phyloP scores from a whole-genome alignment of 2,797 vertebrate species.

The Myripristis jacobus region DNA sequence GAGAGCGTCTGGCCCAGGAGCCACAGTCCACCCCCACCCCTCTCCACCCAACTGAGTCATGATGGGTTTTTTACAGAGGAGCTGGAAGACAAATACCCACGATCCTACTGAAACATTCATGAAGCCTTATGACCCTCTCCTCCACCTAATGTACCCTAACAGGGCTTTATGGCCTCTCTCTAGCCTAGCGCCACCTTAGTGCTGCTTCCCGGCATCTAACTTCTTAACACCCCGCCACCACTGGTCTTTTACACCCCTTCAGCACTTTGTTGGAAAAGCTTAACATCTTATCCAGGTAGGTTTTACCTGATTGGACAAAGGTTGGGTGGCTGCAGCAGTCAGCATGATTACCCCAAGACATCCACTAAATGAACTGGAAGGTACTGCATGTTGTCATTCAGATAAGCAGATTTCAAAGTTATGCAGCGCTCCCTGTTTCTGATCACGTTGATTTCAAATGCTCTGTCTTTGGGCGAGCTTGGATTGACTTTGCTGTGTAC shows the following conservation, averaged over 20 bases:
- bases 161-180: slow-evolving; percentile 79
- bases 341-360: slow-evolving; percentile 8
- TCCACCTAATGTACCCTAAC: slow-evolving; percentile 84
- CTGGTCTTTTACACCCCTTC: slow-evolving; percentile 59
- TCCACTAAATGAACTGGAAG: slow-evolving; percentile 27
- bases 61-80: slow-evolving; percentile 75
- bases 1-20: slow-evolving; percentile 52
- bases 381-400: not conserved
- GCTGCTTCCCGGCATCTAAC: slow-evolving; percentile 84
- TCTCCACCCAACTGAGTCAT: slow-evolving; percentile 57
- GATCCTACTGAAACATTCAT: slow-evolving; percentile 83
- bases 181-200: slow-evolving; percentile 82
- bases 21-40: slow-evolving; percentile 37
- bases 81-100: slow-evolving; percentile 73
- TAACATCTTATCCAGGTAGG: slow-evolving; percentile 9
- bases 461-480: slow-evolving; percentile 1
- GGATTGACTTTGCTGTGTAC: slow-evolving; percentile 24
- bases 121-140: slow-evolving; percentile 80
- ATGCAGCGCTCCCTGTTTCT: not conserved
- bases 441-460: not conserved
- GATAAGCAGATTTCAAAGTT: not conserved
- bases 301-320: slow-evolving; percentile 22
- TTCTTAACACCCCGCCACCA: slow-evolving; percentile 77
- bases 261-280: slow-evolving; percentile 57
- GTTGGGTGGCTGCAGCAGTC: slow-evolving; percentile 2